Base-by-base conservation (phyloP, 2,888 invertebrate species). In the Limnephilus lunatus region DNA sequence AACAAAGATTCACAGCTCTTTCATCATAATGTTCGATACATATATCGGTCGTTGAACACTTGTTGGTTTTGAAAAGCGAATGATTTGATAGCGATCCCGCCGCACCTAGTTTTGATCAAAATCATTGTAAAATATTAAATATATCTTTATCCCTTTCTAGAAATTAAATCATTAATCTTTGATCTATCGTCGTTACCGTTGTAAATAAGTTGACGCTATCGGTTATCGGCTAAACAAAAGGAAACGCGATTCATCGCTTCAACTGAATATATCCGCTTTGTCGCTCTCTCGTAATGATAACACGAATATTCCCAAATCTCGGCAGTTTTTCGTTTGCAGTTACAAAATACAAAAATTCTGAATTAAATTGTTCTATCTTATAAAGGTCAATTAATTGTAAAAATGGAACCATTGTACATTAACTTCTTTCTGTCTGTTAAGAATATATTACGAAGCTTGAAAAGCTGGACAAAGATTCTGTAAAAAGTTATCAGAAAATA, bases 341-440 rank as follows among this genome's bases (percentile, higher is more conserved):
- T 68, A n/a, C 68, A 25, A 68, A 68, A 5, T 25, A 68, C n/a
- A n/a, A 68, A 68, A 68, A 25, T 68, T 25, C 25, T 25, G 68
- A 4, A 68, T 68, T 25, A 25, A 83, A 83, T 11, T 48, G 15
- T 48, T 87, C 87, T 53, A 19, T 68, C 87, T 87, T 31, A 89
- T 39, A 68, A 89, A 89, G 48, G 88, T 89, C 88, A 89, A 89
- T 89, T 89, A n/a, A 89, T 89, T 86, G 80, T 89, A 35, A 80
- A 89, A 80, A 89, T 80, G 88, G 88, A 80, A 89, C 68, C 88
- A 89, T 81, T 89, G 88, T 89, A 80, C 35, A 80, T 68, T 68
- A 5, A 68, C 25, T 68, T 68, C 68, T 68, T 68, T 68, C 25
- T 25, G 25, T n/a, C 9, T 25, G 25, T 68, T 68, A 68, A 25